Evolutionary conservation across 2,113 vertebrate species (phyloP).

Genomic region (human): GRCh38 chr2:129495001-129495500

Average conservation of each 20-base stretch:
- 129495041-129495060: not conserved
- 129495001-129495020: not conserved
- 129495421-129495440: not conserved
- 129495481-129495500: not conserved
- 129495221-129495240: not conserved
- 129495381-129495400: not conserved
- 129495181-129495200: not conserved
- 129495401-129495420: not conserved
- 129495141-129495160: not conserved
- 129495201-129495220: not conserved
- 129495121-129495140: not conserved
- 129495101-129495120: not conserved
- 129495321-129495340: not conserved
- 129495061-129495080: not conserved
- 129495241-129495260: not conserved
- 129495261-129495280: not conserved
- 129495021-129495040: not conserved
- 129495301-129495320: not conserved
- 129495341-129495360: not conserved
- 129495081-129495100: not conserved
- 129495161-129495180: not conserved
- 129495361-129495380: not conserved
- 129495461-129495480: not conserved
- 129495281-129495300: not conserved
- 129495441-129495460: not conserved